Base-by-base conservation (phyloP, 2,888 invertebrate species). In the Aelia acuminata region DNA sequence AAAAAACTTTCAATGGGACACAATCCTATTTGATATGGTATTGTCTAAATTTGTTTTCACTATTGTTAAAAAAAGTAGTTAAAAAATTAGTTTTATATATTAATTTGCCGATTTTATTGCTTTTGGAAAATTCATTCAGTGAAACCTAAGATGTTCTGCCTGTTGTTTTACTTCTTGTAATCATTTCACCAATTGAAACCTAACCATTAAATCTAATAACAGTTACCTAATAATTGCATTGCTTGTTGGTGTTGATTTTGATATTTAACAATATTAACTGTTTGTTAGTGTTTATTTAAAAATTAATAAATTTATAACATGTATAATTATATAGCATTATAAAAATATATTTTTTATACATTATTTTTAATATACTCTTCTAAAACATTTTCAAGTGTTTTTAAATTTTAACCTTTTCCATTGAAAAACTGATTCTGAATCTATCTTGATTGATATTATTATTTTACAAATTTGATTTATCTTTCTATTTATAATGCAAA, bases 361-460 rank as follows among this genome's bases (percentile, higher is more conserved):
- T 49, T 43, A 75, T 86, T 75, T 50, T 85, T 26, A 49, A 35
- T 84, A 49, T n/a, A 49, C 50, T n/a, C 80, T 80, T 70, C n/a
- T 80, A 43, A 80, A 80, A 80, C 10, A 39, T 22, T 39, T 35
- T 53, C 31, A 43, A 80, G 35, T 86, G 63, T 63, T 85, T 63
- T 86, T 86, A 18, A 63, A 50, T 47, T 86, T 22, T n/a, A 89
- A 48, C 85, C 86, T 20, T 22, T 63, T 75, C 86, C 57, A 85
- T 85, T 80, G 18, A 70, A 35, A 13, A 70, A 35, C 18, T 70
- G 7, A 35, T 70, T 31, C 15, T 70, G 63, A 26, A 26, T 26
- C 10, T 20, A 8, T 57, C 13, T 26, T 57, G 3, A 26, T 26
- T 57, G 22, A 53, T 53, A n/a, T n/a, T 7, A 53, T 53, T 22